Percentiles rank a stretch among this genome's conserved stretches.
Conservation (phyloP, 2,888 invertebrate genomes). For the Venusia cambrica region DNA sequence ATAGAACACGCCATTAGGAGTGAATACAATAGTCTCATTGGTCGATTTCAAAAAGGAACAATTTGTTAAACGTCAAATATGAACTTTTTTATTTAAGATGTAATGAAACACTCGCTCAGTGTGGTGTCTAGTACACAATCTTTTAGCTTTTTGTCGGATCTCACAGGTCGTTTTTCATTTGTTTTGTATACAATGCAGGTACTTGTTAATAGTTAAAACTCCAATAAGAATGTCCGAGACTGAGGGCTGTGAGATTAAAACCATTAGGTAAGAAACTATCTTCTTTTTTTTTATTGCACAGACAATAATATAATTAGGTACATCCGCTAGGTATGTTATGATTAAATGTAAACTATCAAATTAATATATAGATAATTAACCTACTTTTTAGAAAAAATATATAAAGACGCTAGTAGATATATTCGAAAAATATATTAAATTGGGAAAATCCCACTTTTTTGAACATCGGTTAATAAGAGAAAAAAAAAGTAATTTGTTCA, state of each 20-base stretch:
- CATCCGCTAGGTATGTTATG: no score
- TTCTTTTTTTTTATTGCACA: no score
- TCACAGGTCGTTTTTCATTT: slow-evolving; percentile 68
- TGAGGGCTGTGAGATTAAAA: slow-evolving; percentile 68
- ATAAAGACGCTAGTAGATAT: no score
- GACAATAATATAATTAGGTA: no score
- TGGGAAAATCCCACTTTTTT: no score
- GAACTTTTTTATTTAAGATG: slow-evolving; percentile 74
- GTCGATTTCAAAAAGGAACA: slow-evolving; percentile 81
- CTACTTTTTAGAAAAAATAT: no score
- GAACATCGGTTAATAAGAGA: no score
- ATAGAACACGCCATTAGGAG: slow-evolving; percentile 80
- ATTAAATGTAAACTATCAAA: no score
- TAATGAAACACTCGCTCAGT: slow-evolving; percentile 67
- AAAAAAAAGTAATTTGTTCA: slow-evolving; percentile 27
- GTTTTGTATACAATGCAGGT: slow-evolving; percentile 57
- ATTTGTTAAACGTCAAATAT: slow-evolving; percentile 82
- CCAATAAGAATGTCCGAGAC: slow-evolving; percentile 66
- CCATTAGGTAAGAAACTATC: no score
- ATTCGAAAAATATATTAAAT: no score
- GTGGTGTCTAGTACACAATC: slow-evolving; percentile 72
- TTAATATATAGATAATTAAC: no score
- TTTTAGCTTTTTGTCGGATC: slow-evolving; percentile 68
- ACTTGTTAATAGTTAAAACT: slow-evolving; percentile 52
- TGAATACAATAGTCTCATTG: slow-evolving; percentile 80